Evolutionary conservation across 2,888 invertebrate genomes (phyloP).

Genomic region (Platypus cylindrus): DNA sequence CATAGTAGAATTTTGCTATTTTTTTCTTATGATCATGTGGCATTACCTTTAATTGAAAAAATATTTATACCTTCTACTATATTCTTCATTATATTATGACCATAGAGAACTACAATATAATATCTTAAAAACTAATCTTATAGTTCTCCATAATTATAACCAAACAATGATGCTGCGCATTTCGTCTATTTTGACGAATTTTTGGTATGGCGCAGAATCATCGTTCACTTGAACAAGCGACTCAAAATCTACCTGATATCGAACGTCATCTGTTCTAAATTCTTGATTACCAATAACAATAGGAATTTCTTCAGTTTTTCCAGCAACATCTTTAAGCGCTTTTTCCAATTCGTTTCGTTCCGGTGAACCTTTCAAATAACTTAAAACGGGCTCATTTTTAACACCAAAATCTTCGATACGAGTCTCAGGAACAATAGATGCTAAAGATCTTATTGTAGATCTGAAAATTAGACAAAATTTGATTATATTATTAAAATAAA

Average conservation of each 20-base stretch:
- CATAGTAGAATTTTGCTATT: slow-evolving; percentile 87
- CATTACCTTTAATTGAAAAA: slow-evolving; percentile 39
- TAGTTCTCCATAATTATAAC: too few relatives aligned
- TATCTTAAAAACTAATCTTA: too few relatives aligned
- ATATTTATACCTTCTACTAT: too few relatives aligned
- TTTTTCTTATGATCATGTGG: slow-evolving; percentile 83
- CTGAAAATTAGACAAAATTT: slow-evolving; percentile 27
- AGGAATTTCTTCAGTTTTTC: slow-evolving; percentile 72
- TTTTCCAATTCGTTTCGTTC: slow-evolving; percentile 64
- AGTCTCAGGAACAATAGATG: slow-evolving; percentile 52
- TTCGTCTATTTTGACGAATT: too few relatives aligned
- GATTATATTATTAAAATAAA: too few relatives aligned
- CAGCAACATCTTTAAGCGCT: slow-evolving; percentile 52
- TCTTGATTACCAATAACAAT: slow-evolving; percentile 92
- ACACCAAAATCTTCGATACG: slow-evolving; percentile 55
- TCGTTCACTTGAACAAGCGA: too few relatives aligned
- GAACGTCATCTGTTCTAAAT: slow-evolving; percentile 58
- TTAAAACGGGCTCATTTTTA: slow-evolving; percentile 67
- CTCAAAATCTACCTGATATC: slow-evolving; percentile 56
- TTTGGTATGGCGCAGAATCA: too few relatives aligned
- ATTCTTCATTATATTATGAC: too few relatives aligned
- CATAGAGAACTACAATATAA: too few relatives aligned
- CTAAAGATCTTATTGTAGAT: slow-evolving; percentile 38
- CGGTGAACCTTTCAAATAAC: slow-evolving; percentile 69
- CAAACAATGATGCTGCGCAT: too few relatives aligned